Conservation (phyloP, 2,113 vertebrate genomes). For the Ictalurus furcatus region DNA sequence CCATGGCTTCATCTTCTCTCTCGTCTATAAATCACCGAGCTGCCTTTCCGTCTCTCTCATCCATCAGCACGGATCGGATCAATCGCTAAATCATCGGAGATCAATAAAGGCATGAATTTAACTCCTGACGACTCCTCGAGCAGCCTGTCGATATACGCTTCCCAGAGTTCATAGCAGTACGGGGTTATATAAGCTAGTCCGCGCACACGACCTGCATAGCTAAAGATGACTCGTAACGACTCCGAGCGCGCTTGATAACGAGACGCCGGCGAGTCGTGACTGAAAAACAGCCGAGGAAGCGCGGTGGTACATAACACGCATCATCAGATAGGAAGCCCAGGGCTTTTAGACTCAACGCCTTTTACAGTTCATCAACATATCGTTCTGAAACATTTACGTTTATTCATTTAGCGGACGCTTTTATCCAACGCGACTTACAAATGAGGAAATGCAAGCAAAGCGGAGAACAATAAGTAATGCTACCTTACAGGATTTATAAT, state of each 20-base stretch:
- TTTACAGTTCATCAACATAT: neutral
- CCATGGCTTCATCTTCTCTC: neutral
- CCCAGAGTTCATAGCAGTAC: slow-evolving; percentile 59
- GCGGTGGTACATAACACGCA: neutral
- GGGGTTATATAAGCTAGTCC: slow-evolving; percentile 29
- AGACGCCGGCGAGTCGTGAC: neutral
- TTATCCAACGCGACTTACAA: no score
- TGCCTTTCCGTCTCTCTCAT: slow-evolving; percentile 50
- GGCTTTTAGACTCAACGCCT: neutral
- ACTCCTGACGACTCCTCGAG: slow-evolving; percentile 49
- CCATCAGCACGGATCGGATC: slow-evolving; percentile 61
- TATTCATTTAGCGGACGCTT: no score
- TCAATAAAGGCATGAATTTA: slow-evolving; percentile 68
- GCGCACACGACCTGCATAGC: neutral
- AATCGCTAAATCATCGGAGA: slow-evolving; percentile 55
- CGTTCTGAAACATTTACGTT: neutral
- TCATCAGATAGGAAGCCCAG: neutral
- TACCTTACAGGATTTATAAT: no score
- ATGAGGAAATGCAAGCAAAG: no score
- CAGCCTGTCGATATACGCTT: slow-evolving; percentile 50
- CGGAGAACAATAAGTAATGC: no score
- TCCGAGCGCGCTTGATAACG: neutral
- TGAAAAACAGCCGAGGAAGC: slow-evolving; percentile 7
- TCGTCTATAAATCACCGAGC: slow-evolving; percentile 39
- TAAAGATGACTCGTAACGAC: slow-evolving; percentile 42